Conservation (phyloP, 2,888 invertebrate species). For the Oscheius myriophilus region DNA sequence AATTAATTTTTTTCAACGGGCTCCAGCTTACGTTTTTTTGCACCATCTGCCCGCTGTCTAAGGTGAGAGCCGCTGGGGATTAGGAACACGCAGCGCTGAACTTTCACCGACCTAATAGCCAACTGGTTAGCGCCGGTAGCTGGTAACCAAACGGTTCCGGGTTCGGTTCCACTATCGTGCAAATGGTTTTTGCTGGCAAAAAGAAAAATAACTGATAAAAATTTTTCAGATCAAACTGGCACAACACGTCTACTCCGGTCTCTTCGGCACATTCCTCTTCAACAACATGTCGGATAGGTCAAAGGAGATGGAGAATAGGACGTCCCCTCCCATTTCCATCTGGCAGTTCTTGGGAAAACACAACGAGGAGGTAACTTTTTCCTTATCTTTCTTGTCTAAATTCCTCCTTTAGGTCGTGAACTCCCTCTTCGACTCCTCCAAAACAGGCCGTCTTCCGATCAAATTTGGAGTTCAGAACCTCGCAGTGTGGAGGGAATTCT, state of each 20-base stretch:
- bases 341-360: constrained; percentile 42
- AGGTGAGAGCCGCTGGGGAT: no score
- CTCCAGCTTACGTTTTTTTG: no score
- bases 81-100: no score
- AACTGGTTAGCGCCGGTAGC: no score
- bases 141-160: no score
- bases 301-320: constrained; percentile 29
- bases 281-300: constrained; percentile 52
- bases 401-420: constrained; percentile 36
- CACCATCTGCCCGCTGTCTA: no score
- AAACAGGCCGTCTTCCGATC: constrained; percentile 29
- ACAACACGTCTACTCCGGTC: constrained; percentile 92
- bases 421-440: constrained; percentile 34
- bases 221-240: constrained; percentile 89
- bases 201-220: no score
- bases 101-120: no score
- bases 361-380: constrained; percentile 36
- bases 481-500: constrained; percentile 42
- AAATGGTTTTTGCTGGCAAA: no score
- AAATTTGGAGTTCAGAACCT: constrained; percentile 36
- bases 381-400: not conserved
- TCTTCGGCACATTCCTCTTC: constrained; percentile 91
- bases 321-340: constrained; percentile 36
- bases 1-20: no score
- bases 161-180: no score